A percentile compares a stretch with the other conserved stretches of the same genome.
Conservation (phyloP, 2,888 invertebrate genomes). For the Chloroclystis v-ata region DNA sequence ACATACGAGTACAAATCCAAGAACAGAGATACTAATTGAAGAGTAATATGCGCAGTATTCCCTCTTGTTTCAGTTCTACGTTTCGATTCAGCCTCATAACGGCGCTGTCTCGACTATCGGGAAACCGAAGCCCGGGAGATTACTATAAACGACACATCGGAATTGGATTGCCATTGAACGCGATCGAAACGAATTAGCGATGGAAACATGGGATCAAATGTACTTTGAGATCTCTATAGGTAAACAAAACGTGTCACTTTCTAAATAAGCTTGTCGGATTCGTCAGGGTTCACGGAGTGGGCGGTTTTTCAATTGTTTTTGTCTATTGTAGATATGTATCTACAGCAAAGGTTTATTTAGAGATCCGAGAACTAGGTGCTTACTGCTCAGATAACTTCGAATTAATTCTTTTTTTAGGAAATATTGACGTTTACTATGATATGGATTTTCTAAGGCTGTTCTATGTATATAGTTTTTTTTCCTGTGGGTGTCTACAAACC, state of each 20-base stretch:
- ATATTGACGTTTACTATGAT: too few species aligned
- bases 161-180: conserved; percentile 38
- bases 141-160: conserved; percentile 38
- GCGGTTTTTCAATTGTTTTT: too few species aligned
- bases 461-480: too few species aligned
- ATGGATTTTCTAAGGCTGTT: too few species aligned
- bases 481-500: too few species aligned
- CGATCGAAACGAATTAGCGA: conserved; percentile 27
- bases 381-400: too few species aligned
- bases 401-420: too few species aligned
- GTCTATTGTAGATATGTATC: too few species aligned
- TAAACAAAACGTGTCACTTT: background rate
- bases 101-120: conserved; percentile 31
- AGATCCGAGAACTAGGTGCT: too few species aligned
- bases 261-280: background rate
- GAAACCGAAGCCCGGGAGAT: conserved; percentile 37
- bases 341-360: too few species aligned
- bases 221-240: conserved; percentile 14
- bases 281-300: background rate
- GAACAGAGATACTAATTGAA: too few species aligned
- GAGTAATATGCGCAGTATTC: too few species aligned
- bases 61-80: conserved; percentile 12
- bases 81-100: conserved; percentile 2
- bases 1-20: background rate
- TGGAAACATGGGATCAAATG: conserved; percentile 21